Base-by-base conservation (phyloP, 2,113 vertebrate species). In the Cercopithecus mona region DNA sequence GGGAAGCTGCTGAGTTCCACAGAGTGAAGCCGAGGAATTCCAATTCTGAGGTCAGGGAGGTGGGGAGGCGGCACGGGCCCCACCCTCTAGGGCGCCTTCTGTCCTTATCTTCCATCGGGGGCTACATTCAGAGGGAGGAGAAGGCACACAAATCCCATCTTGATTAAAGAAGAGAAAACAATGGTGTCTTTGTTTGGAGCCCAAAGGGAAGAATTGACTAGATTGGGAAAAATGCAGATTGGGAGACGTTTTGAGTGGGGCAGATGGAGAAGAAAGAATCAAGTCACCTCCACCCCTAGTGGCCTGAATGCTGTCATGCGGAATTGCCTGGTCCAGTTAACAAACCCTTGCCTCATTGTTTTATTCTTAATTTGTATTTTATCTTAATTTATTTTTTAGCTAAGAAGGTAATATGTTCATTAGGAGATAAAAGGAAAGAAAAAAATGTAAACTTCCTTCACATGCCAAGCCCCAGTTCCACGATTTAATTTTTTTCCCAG, bases 91-190 rank as follows among this genome's bases (percentile, higher is more conserved):
- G 86, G 40, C 1, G n/a, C 80, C 95, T 61, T 84, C 76, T 43
- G 30, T 45, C 57, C 75, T 95, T 96, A 96, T 97, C 95, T 96
- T 48, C 90, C 45, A 48, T 97, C 64, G 4, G 27, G 43, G 64
- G 86, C 78, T 61, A 38, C 87, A 8, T 5, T 86, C 86, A 96
- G 59, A 83, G 83, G 57, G 66, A 85, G 12, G 13, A 66, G 80
- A 90, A 97, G 68, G 92, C 97, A 96, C 95, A 97, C 90, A 97
- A 96, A 97, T 94, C 73, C 66, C 73, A 75, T 96, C 92, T 94
- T 93, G 96, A 96, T 79, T 92, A 40, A 84, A 95, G 95, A 88
- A 52, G 89, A 82, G 52, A 52, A 83, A 89, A 97, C 79, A 97
- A 97, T 97, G 93, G 32, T 73, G 79, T 70, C 83, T 96, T 97